Conservation (phyloP, 2,797 vertebrate species). For the Falco cherrug region DNA sequence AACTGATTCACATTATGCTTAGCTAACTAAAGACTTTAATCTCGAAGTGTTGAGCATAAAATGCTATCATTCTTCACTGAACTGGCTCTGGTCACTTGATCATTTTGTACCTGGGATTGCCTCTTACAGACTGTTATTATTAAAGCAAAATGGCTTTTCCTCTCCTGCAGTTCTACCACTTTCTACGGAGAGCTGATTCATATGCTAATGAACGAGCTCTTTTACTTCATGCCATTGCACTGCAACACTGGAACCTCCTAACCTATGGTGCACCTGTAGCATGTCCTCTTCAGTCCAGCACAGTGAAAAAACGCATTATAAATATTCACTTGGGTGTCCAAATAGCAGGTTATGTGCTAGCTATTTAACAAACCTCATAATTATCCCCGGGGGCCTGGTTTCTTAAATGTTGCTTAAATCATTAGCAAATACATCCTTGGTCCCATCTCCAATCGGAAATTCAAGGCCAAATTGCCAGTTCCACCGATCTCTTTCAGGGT, state of each 20-base stretch:
- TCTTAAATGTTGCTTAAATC: not conserved
- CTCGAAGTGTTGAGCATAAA: conserved; percentile 61
- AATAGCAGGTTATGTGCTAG: not conserved
- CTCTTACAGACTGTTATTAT: conserved; percentile 62
- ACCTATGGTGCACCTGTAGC: not conserved
- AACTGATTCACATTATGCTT: conserved; percentile 66
- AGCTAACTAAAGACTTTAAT: conserved; percentile 68
- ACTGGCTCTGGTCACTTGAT: conserved; percentile 66
- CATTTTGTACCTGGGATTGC: conserved; percentile 64
- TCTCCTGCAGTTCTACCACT: conserved; percentile 39
- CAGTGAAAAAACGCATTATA: not conserved
- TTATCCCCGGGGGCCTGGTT: not conserved
- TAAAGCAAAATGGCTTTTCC: conserved; percentile 66
- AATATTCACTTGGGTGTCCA: not conserved
- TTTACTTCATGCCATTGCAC: not conserved
- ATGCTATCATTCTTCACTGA: conserved; percentile 65
- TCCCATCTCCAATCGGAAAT: not conserved
- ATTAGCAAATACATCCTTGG: not conserved
- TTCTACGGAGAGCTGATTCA: conserved; percentile 60
- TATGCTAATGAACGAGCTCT: conserved; percentile 65
- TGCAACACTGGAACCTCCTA: not conserved
- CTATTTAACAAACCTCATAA: not conserved
- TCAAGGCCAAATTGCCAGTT: not conserved
- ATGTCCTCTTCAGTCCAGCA: not conserved
- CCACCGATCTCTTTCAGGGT: not conserved